Evolutionary conservation across 2,888 invertebrate species (phyloP).

Genomic region (Steinernema scapterisci): DNA sequence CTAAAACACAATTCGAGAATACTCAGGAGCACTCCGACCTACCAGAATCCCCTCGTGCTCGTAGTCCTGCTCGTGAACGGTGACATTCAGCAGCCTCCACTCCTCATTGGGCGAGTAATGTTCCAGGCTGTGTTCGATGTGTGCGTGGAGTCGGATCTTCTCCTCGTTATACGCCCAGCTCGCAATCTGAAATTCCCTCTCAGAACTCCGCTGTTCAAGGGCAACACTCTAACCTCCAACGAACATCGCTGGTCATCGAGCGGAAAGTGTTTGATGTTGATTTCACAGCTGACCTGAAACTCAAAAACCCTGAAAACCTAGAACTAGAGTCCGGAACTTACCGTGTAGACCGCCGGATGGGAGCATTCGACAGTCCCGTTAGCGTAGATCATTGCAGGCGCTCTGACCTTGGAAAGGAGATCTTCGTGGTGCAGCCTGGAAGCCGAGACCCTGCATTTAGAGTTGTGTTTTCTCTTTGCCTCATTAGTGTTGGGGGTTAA

Average conservation of each 20-base stretch:
- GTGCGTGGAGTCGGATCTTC: constrained; percentile 60
- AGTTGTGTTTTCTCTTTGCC: constrained; percentile 13
- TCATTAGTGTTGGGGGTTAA: background rate
- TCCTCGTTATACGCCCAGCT: constrained; percentile 64
- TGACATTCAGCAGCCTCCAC: constrained; percentile 59
- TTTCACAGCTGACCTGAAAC: constrained; percentile 50
- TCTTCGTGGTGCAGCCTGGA: constrained; percentile 65
- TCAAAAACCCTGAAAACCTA: too few relatives aligned
- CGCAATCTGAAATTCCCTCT: constrained; percentile 52
- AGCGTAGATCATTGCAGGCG: constrained; percentile 53
- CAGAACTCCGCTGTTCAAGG: background rate
- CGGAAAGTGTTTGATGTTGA: constrained; percentile 53
- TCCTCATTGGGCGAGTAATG: constrained; percentile 62
- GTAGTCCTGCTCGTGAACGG: constrained; percentile 55
- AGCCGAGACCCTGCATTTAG: constrained; percentile 44
- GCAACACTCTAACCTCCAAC: constrained; percentile 47
- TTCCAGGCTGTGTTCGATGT: constrained; percentile 56
- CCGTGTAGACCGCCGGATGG: constrained; percentile 64
- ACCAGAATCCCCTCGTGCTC: constrained; percentile 62
- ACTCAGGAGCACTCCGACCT: too few relatives aligned
- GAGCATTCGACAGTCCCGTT: constrained; percentile 62
- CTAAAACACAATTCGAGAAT: constrained; percentile 37
- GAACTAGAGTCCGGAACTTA: constrained; percentile 32
- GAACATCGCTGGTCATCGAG: constrained; percentile 60
- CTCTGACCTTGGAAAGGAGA: constrained; percentile 55